Evolutionary conservation across 2,113 vertebrate genomes (phyloP).

Genomic region (Petrocephalus zakoni): DNA sequence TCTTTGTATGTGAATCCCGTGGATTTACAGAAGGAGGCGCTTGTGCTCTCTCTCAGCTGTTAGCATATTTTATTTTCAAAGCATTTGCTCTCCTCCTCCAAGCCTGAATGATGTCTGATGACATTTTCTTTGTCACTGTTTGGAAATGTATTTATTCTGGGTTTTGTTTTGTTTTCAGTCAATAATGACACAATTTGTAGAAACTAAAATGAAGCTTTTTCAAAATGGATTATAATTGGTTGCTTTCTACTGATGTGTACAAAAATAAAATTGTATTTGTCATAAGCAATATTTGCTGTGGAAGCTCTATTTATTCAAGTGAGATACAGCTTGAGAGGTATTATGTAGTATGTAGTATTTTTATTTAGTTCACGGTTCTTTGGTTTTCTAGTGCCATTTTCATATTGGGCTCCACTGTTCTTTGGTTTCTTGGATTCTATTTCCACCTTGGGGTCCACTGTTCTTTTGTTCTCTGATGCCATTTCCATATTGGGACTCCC

Average conservation of each 20-base stretch:
- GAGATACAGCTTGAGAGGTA: neutral
- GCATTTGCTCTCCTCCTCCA: neutral
- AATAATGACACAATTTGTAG: constrained; percentile 41
- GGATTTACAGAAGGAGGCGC: neutral
- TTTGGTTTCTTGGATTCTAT: neutral
- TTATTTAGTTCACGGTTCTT: too few relatives aligned
- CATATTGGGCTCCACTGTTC: too few relatives aligned
- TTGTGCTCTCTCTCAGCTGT: neutral
- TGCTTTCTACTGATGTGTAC: constrained; percentile 74
- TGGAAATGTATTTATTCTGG: constrained; percentile 20
- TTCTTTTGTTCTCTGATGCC: constrained; percentile 25
- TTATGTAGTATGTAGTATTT: too few relatives aligned
- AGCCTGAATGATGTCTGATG: neutral
- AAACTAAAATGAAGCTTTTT: constrained; percentile 56
- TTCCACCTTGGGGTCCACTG: neutral
- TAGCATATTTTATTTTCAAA: neutral
- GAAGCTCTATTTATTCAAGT: neutral
- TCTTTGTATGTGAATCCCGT: neutral
- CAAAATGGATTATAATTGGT: constrained; percentile 56
- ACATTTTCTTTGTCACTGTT: constrained; percentile 14
- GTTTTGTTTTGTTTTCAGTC: constrained; percentile 35
- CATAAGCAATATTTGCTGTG: constrained; percentile 41
- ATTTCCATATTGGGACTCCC: neutral
- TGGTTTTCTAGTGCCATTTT: too few relatives aligned
- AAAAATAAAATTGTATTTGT: constrained; percentile 69